Conservation (phyloP, 2,113 vertebrate genomes). For the Drymodes brunneopygia region DNA sequence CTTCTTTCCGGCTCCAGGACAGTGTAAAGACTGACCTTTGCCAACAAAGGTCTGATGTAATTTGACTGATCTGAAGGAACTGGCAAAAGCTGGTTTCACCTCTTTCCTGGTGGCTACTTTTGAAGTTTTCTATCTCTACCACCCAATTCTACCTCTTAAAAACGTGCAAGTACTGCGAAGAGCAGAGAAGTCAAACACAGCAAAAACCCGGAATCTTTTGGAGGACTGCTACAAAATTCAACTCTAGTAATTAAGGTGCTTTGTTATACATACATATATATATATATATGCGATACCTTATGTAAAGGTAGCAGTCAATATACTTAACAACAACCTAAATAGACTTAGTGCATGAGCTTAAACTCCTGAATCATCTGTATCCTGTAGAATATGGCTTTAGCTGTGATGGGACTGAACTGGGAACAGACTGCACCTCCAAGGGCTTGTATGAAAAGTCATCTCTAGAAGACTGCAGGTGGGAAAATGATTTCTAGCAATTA, state of each 20-base stretch:
- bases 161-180: fast-evolving
- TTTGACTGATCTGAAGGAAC: fast-evolving
- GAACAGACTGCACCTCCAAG: fast-evolving
- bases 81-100: background rate
- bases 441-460: background rate
- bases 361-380: background rate
- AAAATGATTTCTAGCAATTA: background rate
- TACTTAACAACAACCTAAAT: background rate
- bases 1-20: background rate
- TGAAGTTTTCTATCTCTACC: background rate
- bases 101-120: background rate
- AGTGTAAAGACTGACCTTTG: background rate
- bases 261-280: background rate
- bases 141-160: background rate
- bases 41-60: background rate
- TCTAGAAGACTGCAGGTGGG: background rate
- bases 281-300: background rate
- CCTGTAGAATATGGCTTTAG: background rate
- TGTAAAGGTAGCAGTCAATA: background rate
- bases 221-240: background rate
- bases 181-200: background rate
- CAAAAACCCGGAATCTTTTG: background rate
- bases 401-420: background rate
- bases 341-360: background rate
- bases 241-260: background rate